Percentiles rank a stretch among this genome's conserved stretches.
Conservation (phyloP, 2,113 vertebrate genomes). For the Hippocampus guttulatus region DNA sequence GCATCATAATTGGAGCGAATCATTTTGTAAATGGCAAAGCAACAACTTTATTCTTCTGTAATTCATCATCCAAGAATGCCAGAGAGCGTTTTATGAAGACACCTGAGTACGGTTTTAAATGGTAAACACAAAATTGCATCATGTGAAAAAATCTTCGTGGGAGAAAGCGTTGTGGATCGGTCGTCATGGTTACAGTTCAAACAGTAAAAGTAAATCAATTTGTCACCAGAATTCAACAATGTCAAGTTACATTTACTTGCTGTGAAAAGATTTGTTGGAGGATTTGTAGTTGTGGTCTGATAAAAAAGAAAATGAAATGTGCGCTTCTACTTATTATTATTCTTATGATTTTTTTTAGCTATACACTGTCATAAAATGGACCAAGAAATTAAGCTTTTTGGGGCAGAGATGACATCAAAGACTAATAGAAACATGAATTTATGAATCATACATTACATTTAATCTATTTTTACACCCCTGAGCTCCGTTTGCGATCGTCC, state of each 20-base stretch:
- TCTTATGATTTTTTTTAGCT: background rate
- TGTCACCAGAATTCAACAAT: background rate
- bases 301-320: background rate
- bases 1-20: background rate
- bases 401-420: background rate
- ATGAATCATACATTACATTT: background rate
- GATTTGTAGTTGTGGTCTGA: background rate
- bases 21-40: background rate
- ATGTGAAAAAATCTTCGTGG: background rate
- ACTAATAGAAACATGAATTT: background rate
- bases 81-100: background rate
- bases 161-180: background rate
- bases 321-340: too few species aligned
- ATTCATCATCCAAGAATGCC: background rate
- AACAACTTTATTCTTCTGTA: background rate
- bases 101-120: background rate
- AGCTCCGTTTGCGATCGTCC: background rate
- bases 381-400: background rate
- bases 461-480: conserved; percentile 1
- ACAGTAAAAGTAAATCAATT: background rate
- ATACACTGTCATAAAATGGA: background rate
- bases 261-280: background rate
- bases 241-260: background rate
- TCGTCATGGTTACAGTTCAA: background rate
- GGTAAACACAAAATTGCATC: background rate